phyloP scores from a whole-genome alignment of 2,113 vertebrate species.

The Coptodon bakossiorum region DNA sequence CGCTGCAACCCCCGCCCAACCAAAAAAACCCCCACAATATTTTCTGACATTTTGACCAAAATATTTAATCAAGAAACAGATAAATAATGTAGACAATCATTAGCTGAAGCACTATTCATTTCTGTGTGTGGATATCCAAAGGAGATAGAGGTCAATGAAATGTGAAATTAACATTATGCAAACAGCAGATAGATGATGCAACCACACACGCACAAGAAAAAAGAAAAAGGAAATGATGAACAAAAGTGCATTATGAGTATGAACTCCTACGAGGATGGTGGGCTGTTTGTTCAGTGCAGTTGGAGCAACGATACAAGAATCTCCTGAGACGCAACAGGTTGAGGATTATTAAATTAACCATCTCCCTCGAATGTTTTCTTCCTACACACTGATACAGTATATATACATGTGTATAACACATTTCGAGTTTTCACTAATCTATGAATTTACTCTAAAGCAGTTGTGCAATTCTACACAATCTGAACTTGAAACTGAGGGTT shows the following conservation, averaged over 20 bases:
- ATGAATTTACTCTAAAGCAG: not conserved
- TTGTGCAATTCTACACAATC: not conserved
- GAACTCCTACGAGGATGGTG: not conserved
- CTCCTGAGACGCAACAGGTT: conserved; percentile 7
- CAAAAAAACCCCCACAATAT: not conserved
- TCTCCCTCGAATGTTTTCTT: not conserved
- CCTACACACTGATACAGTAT: not conserved
- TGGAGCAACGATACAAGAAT: not conserved
- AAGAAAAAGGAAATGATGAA: not conserved
- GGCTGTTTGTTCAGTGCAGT: not conserved
- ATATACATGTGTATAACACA: not conserved
- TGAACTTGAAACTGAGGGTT: not conserved
- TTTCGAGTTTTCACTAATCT: not conserved
- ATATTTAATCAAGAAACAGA: not conserved
- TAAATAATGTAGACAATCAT: not conserved
- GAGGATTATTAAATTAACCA: conserved; percentile 18
- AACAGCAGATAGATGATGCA: not conserved
- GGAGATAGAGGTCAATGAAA: not conserved
- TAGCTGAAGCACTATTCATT: not conserved
- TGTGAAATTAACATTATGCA: not conserved
- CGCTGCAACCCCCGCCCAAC: not conserved
- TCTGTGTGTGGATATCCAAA: not conserved
- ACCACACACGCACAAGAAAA: not conserved
- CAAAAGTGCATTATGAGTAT: not conserved
- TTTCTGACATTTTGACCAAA: not conserved